These are phyloP conservation scores for Alouatta palliata DNA, from an alignment of 2,113 vertebrate species.

Conservation along the genomic window DNA sequence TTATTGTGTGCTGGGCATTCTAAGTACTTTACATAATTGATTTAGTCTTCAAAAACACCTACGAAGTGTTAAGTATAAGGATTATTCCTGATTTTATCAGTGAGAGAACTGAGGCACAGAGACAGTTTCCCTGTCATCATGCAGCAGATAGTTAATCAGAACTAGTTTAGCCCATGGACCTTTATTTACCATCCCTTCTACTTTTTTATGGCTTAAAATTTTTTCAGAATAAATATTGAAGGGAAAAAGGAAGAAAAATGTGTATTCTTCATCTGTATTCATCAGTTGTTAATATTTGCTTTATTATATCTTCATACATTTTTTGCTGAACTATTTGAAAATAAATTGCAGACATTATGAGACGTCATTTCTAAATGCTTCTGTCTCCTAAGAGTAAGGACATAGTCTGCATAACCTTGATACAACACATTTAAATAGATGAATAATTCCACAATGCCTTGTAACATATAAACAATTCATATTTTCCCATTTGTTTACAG, in stretches of 20 bases:
- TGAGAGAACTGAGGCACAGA: slow-evolving; percentile 3
- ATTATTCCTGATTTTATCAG: slow-evolving; percentile 27
- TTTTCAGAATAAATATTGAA: neutral
- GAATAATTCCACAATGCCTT: neutral
- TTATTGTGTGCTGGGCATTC: neutral
- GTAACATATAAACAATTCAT: neutral
- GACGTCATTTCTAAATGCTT: neutral
- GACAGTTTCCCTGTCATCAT: neutral
- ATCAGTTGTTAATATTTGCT: neutral
- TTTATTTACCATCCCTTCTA: neutral
- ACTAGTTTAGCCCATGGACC: neutral
- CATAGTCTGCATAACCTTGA: neutral
- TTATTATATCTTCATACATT: neutral
- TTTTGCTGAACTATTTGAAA: slow-evolving; percentile 22
- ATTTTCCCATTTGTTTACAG: neutral
- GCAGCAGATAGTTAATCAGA: neutral
- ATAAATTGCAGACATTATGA: neutral
- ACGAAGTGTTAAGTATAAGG: neutral
- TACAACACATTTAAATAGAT: neutral
- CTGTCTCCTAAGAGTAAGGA: neutral
- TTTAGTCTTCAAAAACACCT: neutral
- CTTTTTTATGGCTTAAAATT: neutral
- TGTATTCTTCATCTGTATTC: slow-evolving; percentile 8
- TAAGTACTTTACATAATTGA: neutral
- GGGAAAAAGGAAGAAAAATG: neutral